A percentile compares a stretch with the other conserved stretches of the same genome.
These are phyloP conservation scores for Azemiops feae DNA, from an alignment of 2,113 vertebrate genomes.

Conservation along the genomic window DNA sequence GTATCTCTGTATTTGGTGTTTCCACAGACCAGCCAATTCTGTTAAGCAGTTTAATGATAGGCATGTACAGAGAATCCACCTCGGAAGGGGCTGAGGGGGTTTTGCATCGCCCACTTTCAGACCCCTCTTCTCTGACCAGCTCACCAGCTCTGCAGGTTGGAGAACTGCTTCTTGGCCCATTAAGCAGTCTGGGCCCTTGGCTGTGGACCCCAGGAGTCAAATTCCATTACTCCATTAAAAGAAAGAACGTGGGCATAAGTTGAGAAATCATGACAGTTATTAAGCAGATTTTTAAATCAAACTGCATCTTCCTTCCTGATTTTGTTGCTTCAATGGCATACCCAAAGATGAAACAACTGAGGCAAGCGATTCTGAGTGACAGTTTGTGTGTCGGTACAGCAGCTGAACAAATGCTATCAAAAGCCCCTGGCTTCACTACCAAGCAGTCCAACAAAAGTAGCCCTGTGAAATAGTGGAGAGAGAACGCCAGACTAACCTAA, in stretches of 20 bases:
- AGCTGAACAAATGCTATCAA: background rate
- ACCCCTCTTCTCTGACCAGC: background rate
- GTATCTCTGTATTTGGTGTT: background rate
- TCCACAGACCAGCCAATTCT: background rate
- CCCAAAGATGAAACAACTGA: background rate
- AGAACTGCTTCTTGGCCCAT: no score
- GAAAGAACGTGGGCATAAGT: background rate
- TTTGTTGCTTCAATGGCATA: background rate
- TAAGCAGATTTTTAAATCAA: background rate
- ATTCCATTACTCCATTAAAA: background rate
- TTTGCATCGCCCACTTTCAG: no score
- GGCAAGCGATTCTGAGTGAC: no score
- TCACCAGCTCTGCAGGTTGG: background rate
- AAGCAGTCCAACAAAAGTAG: background rate
- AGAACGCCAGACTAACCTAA: background rate
- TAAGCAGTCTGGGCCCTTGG: no score
- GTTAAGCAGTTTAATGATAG: background rate
- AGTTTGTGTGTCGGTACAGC: background rate
- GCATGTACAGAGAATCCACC: background rate
- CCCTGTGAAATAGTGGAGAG: background rate
- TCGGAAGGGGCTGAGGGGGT: no score
- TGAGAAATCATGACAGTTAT: background rate
- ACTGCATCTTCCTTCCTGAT: background rate
- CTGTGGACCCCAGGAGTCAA: rapidly evolving
- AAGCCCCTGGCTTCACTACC: no score